phyloP scores from a whole-genome alignment of 2,888 invertebrate species.

The Cephus pygmeus region DNA sequence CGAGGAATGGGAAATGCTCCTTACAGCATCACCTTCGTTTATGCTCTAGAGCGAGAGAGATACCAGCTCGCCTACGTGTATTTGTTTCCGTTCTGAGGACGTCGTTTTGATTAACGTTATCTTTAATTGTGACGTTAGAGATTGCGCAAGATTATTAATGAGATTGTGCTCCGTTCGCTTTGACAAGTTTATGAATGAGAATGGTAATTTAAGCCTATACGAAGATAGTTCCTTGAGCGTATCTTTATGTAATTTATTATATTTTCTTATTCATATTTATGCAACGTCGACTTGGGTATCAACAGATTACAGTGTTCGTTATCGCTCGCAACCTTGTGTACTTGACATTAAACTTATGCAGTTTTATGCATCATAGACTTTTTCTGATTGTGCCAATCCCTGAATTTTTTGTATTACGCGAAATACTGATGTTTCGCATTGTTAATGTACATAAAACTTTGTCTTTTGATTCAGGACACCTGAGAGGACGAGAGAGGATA shows the following conservation, averaged over 20 bases:
- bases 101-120: neutral
- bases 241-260: neutral
- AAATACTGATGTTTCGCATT: neutral
- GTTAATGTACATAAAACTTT: neutral
- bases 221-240: neutral
- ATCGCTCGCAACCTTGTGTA: neutral
- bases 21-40: neutral
- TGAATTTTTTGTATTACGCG: neutral
- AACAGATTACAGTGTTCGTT: neutral
- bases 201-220: neutral
- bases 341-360: neutral
- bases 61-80: neutral
- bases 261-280: neutral
- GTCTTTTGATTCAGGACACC: conserved; percentile 27
- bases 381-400: neutral
- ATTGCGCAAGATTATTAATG: neutral
- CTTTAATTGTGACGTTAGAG: neutral
- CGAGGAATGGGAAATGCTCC: neutral
- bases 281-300: neutral
- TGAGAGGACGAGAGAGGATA: conserved; percentile 49
- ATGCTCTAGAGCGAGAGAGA: neutral
- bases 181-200: neutral
- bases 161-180: neutral
- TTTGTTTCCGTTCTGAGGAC: neutral
- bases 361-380: neutral